These are phyloP conservation scores for Benitochromis conjunctus DNA, from an alignment of 2,113 vertebrate species.

Conservation along the genomic window DNA sequence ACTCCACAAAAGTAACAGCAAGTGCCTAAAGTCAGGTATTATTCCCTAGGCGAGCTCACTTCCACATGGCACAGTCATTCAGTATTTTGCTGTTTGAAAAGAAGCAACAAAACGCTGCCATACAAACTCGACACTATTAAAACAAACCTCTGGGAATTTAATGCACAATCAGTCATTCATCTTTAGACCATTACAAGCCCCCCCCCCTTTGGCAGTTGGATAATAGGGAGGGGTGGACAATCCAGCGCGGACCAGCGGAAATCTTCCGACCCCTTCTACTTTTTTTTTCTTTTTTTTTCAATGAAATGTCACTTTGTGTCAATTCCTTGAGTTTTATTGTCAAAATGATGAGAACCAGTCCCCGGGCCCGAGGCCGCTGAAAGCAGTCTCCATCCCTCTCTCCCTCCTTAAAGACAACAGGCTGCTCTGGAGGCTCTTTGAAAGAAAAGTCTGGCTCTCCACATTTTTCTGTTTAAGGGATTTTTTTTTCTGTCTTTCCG, in stretches of 20 bases:
- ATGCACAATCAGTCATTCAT: constrained; percentile 52
- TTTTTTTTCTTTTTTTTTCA: not conserved
- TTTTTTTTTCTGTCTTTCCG: constrained; percentile 5
- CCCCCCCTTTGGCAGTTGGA: constrained; percentile 34
- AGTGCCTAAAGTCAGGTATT: constrained; percentile 47
- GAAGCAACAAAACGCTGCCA: constrained; percentile 16
- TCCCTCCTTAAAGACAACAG: constrained; percentile 60
- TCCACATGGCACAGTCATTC: not conserved
- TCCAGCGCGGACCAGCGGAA: constrained; percentile 43
- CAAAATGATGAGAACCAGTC: constrained; percentile 77
- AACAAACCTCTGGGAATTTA: constrained; percentile 42
- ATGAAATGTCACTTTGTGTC: constrained; percentile 70
- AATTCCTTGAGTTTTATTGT: constrained; percentile 74
- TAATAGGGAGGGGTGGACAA: not conserved
- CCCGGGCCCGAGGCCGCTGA: constrained; percentile 34
- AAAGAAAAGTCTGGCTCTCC: constrained; percentile 61
- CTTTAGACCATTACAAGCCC: constrained; percentile 39
- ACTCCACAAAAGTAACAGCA: constrained; percentile 12
- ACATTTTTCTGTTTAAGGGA: constrained; percentile 70
- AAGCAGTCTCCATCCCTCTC: constrained; percentile 33
- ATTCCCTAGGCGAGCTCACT: not conserved
- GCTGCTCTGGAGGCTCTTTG: constrained; percentile 60
- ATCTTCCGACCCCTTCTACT: constrained; percentile 29
- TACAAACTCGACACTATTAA: constrained; percentile 10
- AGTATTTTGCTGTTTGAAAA: not conserved